These are phyloP conservation scores for Hydrocynus forskahlii DNA, from an alignment of 2,797 vertebrate genomes.

Conservation along the genomic window DNA sequence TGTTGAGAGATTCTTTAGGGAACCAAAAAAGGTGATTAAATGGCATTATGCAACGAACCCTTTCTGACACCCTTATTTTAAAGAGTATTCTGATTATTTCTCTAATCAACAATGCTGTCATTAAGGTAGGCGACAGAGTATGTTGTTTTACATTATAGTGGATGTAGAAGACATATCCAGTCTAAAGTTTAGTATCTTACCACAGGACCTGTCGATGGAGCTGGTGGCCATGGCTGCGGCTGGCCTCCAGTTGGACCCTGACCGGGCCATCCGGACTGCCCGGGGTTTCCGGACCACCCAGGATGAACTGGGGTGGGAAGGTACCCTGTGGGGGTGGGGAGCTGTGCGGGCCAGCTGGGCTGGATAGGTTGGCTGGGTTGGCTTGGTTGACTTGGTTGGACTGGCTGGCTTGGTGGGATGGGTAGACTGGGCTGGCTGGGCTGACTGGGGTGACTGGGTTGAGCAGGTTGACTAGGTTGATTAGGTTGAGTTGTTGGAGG, in stretches of 20 bases:
- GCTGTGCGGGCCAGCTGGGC: slow-evolving; percentile 42
- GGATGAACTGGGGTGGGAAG: slow-evolving; percentile 50
- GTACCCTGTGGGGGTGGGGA: slow-evolving; percentile 34
- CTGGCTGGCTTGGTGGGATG: slow-evolving; percentile 21
- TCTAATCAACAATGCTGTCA: neutral
- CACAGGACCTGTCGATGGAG: slow-evolving; percentile 72
- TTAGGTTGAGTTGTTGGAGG: slow-evolving; percentile 13
- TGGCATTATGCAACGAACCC: too few relatives aligned
- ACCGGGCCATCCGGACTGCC: slow-evolving; percentile 79
- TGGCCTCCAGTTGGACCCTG: slow-evolving; percentile 65
- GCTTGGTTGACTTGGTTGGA: slow-evolving; percentile 12
- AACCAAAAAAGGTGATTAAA: too few relatives aligned
- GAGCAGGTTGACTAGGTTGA: slow-evolving; percentile 45
- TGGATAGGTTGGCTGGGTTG: slow-evolving; percentile 21
- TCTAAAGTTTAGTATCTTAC: slow-evolving; percentile 63
- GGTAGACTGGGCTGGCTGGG: slow-evolving; percentile 28
- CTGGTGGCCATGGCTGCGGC: slow-evolving; percentile 69
- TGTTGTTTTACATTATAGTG: neutral
- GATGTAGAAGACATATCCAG: neutral
- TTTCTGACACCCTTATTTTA: too few relatives aligned
- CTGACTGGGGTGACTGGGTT: slow-evolving; percentile 7
- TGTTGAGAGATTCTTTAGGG: too few relatives aligned
- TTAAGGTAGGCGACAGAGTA: neutral
- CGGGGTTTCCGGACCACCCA: slow-evolving; percentile 75
- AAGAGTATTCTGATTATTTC: neutral